Conservation (phyloP, 1,140 invertebrate genomes). For the Ceratosolen fusciceps region DNA sequence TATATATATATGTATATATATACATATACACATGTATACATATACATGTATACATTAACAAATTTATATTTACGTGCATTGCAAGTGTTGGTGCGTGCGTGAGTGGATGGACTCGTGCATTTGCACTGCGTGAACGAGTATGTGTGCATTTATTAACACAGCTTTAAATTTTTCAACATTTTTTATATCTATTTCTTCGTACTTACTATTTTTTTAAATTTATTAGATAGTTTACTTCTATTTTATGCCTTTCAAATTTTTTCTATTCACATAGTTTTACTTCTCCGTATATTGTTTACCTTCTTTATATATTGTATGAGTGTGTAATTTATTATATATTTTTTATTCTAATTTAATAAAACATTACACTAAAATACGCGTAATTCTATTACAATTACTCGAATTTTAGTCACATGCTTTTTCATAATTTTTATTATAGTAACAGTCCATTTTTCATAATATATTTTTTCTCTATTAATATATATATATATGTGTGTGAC, state of each 20-base stretch:
- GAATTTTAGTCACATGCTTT: neutral
- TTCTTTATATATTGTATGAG: neutral
- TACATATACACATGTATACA: neutral
- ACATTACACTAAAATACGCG: neutral
- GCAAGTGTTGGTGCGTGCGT: neutral
- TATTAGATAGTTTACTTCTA: neutral
- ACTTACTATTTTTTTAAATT: neutral
- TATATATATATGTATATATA: constrained; percentile 47
- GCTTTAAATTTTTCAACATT: constrained; percentile 14
- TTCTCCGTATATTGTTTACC: neutral
- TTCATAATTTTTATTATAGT: neutral
- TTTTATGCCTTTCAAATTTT: neutral
- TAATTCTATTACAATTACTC: neutral
- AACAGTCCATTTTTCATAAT: constrained; percentile 6
- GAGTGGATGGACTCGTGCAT: neutral
- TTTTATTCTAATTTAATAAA: neutral
- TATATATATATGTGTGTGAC: neutral
- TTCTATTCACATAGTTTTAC: neutral
- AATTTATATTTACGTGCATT: constrained; percentile 35
- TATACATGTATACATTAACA: constrained; percentile 45
- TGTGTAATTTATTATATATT: neutral
- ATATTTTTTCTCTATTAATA: constrained; percentile 17
- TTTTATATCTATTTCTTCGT: constrained; percentile 47
- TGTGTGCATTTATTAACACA: neutral
- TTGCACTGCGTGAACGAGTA: neutral